phyloP scores from a whole-genome alignment of 2,113 vertebrate species.

The Podocnemis expansa region DNA sequence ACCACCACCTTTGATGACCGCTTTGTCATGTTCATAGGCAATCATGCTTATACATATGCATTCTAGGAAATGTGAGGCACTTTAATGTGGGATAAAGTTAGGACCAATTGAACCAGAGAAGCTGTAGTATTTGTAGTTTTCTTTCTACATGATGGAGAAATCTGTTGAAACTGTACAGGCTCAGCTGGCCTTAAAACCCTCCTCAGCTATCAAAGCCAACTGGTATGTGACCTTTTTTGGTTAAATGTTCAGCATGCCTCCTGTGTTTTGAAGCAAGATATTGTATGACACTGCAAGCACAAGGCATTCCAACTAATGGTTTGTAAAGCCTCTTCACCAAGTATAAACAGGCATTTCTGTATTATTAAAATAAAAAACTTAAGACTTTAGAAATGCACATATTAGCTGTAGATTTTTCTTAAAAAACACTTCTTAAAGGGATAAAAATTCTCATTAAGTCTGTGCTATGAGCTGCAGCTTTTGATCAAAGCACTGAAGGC shows the following conservation, averaged over 20 bases:
- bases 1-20: neutral
- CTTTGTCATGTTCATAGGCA: neutral
- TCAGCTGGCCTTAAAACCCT: fast-evolving
- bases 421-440: conserved; percentile 43
- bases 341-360: neutral
- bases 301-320: neutral
- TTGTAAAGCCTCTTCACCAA: neutral
- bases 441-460: conserved; percentile 62
- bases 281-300: neutral
- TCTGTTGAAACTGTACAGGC: neutral
- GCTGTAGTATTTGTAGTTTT: neutral
- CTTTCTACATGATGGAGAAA: neutral
- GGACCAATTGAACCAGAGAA: neutral
- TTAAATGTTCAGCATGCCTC: neutral
- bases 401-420: conserved; percentile 53
- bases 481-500: conserved; percentile 42
- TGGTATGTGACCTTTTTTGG: neutral
- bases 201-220: neutral
- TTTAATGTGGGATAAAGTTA: neutral
- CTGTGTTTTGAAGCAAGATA: neutral
- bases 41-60: neutral
- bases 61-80: neutral
- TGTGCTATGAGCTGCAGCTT: conserved; percentile 62
- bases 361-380: neutral
- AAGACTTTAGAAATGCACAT: neutral